Conservation (phyloP, 2,113 vertebrate species). For the Capricornis sumatraensis region DNA sequence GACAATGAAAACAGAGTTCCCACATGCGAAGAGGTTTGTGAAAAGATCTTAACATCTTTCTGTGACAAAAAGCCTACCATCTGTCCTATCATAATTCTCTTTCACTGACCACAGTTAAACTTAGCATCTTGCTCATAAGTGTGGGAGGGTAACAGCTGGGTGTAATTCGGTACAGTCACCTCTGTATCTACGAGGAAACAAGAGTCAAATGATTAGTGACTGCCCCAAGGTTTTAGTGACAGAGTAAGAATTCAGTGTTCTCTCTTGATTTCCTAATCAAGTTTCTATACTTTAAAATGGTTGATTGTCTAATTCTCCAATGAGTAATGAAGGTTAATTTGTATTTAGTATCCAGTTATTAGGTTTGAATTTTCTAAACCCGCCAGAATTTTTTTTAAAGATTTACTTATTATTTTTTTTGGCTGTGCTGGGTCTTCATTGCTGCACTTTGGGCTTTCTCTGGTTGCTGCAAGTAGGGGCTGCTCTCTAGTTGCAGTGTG, state of each 20-base stretch:
- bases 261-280: not conserved
- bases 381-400: not conserved
- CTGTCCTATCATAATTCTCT: not conserved
- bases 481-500: not conserved
- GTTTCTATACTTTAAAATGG: not conserved
- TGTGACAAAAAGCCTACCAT: not conserved
- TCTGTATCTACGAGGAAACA: not conserved
- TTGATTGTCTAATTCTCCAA: not conserved
- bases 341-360: not conserved
- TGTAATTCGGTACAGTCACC: not conserved
- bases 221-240: not conserved
- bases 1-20: conserved; percentile 87
- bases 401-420: not conserved
- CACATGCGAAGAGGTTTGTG: conserved; percentile 88
- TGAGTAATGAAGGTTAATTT: not conserved
- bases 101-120: not conserved
- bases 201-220: not conserved
- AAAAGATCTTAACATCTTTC: not conserved
- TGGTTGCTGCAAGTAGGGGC: not conserved
- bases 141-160: not conserved
- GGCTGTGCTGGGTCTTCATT: not conserved
- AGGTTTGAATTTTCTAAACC: conserved; percentile 9
- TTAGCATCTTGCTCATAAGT: not conserved
- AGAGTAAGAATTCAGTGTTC: not conserved
- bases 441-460: not conserved